Evolutionary conservation across 1,140 invertebrate species (phyloP), one percentile per base, ranked within the genome.

Genomic region (Babylonia areolata): DNA sequence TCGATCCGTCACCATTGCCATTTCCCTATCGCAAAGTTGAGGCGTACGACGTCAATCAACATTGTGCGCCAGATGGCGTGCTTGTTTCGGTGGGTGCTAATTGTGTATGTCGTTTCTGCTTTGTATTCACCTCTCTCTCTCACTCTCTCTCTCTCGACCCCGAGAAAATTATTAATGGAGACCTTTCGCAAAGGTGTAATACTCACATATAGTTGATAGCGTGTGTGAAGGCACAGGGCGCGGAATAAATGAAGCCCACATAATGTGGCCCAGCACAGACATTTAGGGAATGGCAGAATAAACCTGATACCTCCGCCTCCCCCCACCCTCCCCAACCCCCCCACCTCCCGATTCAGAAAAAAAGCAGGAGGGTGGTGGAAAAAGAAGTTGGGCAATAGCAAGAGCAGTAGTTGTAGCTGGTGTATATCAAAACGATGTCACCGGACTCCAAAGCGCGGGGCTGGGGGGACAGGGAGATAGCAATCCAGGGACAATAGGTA

Each of bases 341-440:
- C n/a, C n/a, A n/a, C 23, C 58, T 64, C 20, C 6, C 58, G 28
- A 5, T 64, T 23, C 5, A 23, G 28, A 79, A 1, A 0, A 39
- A 46, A 77, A 23, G 58, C 20, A n/a, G 58, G 17, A 64, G 58
- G 0, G 58, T 64, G 58, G 58, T 5, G 58, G 58, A 64, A 64
- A 64, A 64, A 64, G 5, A 64, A 64, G 15, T 64, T 23, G 58
- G 58, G 58, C 58, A 64, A 37, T 35, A 75, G 73, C 73, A 39
- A 75, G 31, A 75, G 80, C 42, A 46, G 80, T 46, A 51, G 31
- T n/a, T 20, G 80, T 23, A 5, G 78, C 40, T 35, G 42, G 39
- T 80, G 81, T 46, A 58, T 58, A 80, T 80, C 78, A 58, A 80
- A 80, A 80, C 75, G 78, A 80, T 80, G 78, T 31, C 78, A 80